Evolutionary conservation across 2,888 invertebrate genomes (phyloP), one percentile per base, ranked within the genome.

Genomic region (Cerastoderma edule): DNA sequence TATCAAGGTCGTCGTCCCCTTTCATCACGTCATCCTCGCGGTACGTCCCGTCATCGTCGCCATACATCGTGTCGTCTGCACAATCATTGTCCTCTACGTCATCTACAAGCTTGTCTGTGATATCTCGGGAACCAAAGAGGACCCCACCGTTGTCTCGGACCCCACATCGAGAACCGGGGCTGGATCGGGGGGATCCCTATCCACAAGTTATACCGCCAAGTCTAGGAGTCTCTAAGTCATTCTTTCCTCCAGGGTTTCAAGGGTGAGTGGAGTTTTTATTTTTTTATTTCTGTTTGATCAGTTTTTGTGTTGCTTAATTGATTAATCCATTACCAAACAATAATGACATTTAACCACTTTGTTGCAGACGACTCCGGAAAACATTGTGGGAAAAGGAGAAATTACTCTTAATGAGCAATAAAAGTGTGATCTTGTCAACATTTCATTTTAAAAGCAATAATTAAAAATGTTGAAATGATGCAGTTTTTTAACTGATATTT

Each of bases 221-320:
- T 71, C 73, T 85, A 48, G 68, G 83, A 63, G 80, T 84, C 60
- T 70, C 83, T 35, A 84, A 86, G 75, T 78, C 85, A 39, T 78
- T 78, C 76, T 78, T 74, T 48, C 50, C 74, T 5, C 66, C 76
- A 35, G 76, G 78, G 22, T 72, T 64, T 66, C 70, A 66, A 46
- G 75, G 80, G 80, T 81, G 67, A 53, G 80, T 57, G 19, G 24
- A 35, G 4, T 56, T 69, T 30, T 22, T 35, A 2, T 35, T 35
- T 35, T 13, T 56, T 33, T 10, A 35, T 60, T 16, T 60, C 33
- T 33, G 35, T 60, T n/a, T 60, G 13, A 50, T 8, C 50, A 6
- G 13, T 50, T 50, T 13, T 8, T n/a, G 50, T 39, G 39, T 16
- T n/a, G n/a, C n/a, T n/a, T n/a, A n/a, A n/a, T n/a, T n/a, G n/a